Percentiles rank a stretch among this genome's conserved stretches.
phyloP scores from a whole-genome alignment of 2,797 vertebrate species.

The Chaetodon trifasciatus region DNA sequence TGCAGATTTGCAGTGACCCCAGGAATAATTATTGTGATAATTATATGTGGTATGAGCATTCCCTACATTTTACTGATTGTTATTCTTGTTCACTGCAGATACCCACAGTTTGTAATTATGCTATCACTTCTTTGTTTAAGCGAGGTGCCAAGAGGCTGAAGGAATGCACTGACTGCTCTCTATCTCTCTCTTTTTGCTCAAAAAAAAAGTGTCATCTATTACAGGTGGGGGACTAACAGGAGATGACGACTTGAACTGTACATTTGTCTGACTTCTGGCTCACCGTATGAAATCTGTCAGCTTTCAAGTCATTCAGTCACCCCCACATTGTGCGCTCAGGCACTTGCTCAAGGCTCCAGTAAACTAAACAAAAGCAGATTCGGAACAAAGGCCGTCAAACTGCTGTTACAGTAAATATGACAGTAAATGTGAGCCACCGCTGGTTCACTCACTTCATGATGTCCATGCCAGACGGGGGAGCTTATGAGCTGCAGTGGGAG shows the following conservation, averaged over 20 bases:
- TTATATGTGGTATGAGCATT: slow-evolving; percentile 18
- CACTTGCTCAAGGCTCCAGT: slow-evolving; percentile 8
- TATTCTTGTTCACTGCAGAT: slow-evolving; percentile 14
- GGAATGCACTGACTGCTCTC: not conserved
- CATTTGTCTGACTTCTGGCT: slow-evolving; percentile 7
- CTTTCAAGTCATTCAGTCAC: slow-evolving; percentile 2
- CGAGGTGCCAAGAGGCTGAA: not conserved
- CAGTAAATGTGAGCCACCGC: not conserved
- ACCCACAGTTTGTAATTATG: slow-evolving; percentile 4
- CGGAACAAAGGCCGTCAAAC: not conserved
- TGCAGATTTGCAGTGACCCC: slow-evolving; percentile 9
- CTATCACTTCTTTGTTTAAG: slow-evolving; percentile 1
- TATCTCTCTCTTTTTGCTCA: not conserved
- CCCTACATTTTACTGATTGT: slow-evolving; percentile 17
- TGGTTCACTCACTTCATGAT: not conserved
- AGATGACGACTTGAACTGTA: not conserved
- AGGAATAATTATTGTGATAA: slow-evolving; percentile 12
- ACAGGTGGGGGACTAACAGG: not conserved
- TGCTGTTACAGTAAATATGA: not conserved
- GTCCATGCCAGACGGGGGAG: not conserved
- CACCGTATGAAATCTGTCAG: not conserved
- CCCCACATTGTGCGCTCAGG: not conserved
- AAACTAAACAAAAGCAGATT: slow-evolving; percentile 15
- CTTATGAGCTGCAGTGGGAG: not conserved
- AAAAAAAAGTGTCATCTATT: not conserved